Conservation (phyloP, 2,113 vertebrate genomes). For the Anas platyrhynchos region DNA sequence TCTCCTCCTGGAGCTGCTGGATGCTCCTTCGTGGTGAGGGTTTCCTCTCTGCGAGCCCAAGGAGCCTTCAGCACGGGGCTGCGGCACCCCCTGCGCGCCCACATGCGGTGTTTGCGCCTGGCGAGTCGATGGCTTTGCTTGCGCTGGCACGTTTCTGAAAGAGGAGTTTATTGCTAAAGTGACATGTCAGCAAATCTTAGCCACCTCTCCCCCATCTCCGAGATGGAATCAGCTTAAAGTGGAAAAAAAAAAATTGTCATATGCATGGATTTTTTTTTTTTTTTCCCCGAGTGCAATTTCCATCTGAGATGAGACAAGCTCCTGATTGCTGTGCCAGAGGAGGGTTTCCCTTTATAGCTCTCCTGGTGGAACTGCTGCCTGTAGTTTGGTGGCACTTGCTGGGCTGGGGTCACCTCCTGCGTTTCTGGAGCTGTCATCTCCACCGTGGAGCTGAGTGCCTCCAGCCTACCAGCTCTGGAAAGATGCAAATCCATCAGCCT, state of each 20-base stretch:
- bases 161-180: slow-evolving; percentile 64
- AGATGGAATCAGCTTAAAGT: slow-evolving; percentile 69
- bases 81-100: background rate
- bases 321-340: slow-evolving; percentile 59
- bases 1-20: fast-evolving
- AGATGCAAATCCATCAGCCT: background rate
- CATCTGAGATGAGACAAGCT: slow-evolving; percentile 56
- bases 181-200: slow-evolving; percentile 68
- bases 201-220: slow-evolving; percentile 39
- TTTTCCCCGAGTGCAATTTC: slow-evolving; percentile 39
- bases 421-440: background rate
- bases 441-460: background rate
- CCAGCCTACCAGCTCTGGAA: background rate
- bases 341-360: slow-evolving; percentile 70
- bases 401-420: background rate
- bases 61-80: background rate
- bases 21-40: background rate
- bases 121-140: background rate
- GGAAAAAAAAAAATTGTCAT: slow-evolving; percentile 26
- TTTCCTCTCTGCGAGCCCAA: background rate
- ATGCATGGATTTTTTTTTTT: slow-evolving; percentile 52
- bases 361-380: slow-evolving; percentile 13
- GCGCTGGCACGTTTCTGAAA: slow-evolving; percentile 5
- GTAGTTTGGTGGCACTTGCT: background rate
- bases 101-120: background rate